Evolutionary conservation across 1,140 invertebrate genomes (phyloP).

Genomic region (Drosophila pseudoananassae): DNA sequence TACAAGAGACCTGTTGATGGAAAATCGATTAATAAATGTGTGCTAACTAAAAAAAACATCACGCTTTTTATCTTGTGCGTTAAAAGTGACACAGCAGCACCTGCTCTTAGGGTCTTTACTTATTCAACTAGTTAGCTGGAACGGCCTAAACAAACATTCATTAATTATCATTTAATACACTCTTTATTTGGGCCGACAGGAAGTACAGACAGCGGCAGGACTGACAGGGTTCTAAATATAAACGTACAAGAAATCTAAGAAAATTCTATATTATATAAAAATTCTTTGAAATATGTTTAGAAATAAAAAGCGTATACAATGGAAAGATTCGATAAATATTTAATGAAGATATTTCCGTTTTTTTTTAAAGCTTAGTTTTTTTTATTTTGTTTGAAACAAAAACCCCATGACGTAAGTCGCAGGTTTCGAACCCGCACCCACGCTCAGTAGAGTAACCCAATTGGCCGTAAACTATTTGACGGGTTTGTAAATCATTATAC

Average conservation of each 20-base stretch:
- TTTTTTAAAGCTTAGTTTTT: too few relatives aligned
- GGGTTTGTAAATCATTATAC: constrained; percentile 11
- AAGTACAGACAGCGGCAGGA: background rate
- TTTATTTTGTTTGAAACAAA: background rate
- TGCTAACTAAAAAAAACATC: constrained; percentile 1
- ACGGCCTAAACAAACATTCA: background rate
- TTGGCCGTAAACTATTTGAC: constrained; percentile 1
- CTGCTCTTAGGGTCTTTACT: background rate
- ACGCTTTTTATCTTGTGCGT: constrained; percentile 8
- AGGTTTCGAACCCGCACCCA: constrained; percentile 8
- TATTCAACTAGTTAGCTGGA: constrained; percentile 6
- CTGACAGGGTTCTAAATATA: background rate
- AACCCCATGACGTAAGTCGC: constrained; percentile 10
- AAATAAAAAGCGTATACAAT: too few relatives aligned
- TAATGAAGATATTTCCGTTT: too few relatives aligned
- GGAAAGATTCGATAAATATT: too few relatives aligned
- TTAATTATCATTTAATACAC: constrained; percentile 9
- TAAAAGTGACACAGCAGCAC: background rate
- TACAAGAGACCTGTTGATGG: background rate
- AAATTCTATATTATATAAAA: too few relatives aligned
- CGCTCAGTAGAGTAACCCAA: background rate
- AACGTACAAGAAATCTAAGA: background rate
- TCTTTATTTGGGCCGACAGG: background rate
- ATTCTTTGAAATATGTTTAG: background rate
- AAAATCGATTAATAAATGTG: constrained; percentile 1